These are phyloP conservation scores for Holcopasites calliopsidis DNA, from an alignment of 1,140 invertebrate genomes.

Conservation along the genomic window DNA sequence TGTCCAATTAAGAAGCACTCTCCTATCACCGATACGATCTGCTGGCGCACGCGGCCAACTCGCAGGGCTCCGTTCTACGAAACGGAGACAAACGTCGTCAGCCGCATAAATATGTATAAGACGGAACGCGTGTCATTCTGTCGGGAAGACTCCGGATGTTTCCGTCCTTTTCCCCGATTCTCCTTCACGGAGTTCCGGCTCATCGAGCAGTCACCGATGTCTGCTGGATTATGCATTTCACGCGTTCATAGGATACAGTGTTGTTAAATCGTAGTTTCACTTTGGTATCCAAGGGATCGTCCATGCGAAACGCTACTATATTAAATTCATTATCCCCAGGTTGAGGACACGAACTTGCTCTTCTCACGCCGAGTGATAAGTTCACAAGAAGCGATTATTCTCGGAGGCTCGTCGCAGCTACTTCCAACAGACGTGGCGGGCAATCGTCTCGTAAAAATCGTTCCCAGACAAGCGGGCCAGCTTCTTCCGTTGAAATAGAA, in stretches of 20 bases:
- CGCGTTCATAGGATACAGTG: slow-evolving; percentile 14
- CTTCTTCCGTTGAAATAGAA: slow-evolving; percentile 37
- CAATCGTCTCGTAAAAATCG: slow-evolving; percentile 56
- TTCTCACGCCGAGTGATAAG: too few relatives aligned
- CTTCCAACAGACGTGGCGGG: slow-evolving; percentile 27
- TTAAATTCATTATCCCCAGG: too few relatives aligned
- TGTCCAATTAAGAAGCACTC: slow-evolving; percentile 40
- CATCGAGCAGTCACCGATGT: slow-evolving; percentile 12
- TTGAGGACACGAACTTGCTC: too few relatives aligned
- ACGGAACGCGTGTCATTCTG: slow-evolving; percentile 27
- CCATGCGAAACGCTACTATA: too few relatives aligned
- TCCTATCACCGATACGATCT: slow-evolving; percentile 36
- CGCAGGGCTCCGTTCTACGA: slow-evolving; percentile 21
- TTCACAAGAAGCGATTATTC: slow-evolving; percentile 15
- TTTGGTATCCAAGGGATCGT: too few relatives aligned
- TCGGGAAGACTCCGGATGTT: slow-evolving; percentile 19
- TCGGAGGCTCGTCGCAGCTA: slow-evolving; percentile 20
- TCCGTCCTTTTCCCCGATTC: slow-evolving; percentile 33
- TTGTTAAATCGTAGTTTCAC: too few relatives aligned
- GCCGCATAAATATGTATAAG: slow-evolving; percentile 53
- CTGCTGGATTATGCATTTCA: slow-evolving; percentile 24
- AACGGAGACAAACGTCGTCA: slow-evolving; percentile 33
- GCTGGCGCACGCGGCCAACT: slow-evolving; percentile 15
- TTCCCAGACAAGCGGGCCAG: too few relatives aligned
- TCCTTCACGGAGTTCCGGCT: slow-evolving; percentile 3